Percentiles rank a stretch among this genome's conserved stretches.
phyloP scores from a whole-genome alignment of 2,888 invertebrate genomes.

The Oscheius sp. region DNA sequence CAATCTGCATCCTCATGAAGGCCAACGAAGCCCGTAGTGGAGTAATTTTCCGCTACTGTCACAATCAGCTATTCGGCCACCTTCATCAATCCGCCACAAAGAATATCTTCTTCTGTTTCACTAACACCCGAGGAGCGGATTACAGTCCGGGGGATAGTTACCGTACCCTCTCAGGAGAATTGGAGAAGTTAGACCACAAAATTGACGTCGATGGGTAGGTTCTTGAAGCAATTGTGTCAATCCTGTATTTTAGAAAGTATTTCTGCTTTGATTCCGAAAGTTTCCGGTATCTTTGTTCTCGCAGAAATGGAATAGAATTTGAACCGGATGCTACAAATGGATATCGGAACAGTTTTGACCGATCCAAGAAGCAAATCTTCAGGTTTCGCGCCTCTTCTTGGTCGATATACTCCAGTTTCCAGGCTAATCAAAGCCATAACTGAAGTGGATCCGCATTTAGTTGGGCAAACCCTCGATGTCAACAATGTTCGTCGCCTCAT shows the following conservation, averaged over 20 bases:
- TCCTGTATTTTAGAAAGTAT: neutral
- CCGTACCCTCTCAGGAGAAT: conserved; percentile 14
- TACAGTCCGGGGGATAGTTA: conserved; percentile 39
- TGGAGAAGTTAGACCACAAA: conserved; percentile 15
- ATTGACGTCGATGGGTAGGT: neutral
- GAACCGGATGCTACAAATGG: neutral
- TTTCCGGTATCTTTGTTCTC: conserved; percentile 8
- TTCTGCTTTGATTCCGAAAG: conserved; percentile 27
- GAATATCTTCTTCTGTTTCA: conserved; percentile 65
- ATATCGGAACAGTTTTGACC: no score
- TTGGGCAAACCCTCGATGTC: conserved; percentile 15
- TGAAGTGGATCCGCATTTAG: neutral
- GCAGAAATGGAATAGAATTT: neutral
- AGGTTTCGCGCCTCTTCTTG: neutral
- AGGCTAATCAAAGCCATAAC: conserved; percentile 18
- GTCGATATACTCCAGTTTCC: neutral
- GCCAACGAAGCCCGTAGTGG: conserved; percentile 46
- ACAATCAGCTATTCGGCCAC: conserved; percentile 57
- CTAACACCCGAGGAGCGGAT: conserved; percentile 42
- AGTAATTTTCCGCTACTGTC: conserved; percentile 53
- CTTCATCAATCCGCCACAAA: conserved; percentile 52
- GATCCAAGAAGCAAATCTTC: neutral
- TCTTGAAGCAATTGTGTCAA: no score
- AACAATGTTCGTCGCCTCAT: conserved; percentile 8
- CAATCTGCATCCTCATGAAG: conserved; percentile 51